A percentile compares a stretch with the other conserved stretches of the same genome.
phyloP scores from a whole-genome alignment of 2,113 vertebrate genomes.

The Cyprinodon tularosa region DNA sequence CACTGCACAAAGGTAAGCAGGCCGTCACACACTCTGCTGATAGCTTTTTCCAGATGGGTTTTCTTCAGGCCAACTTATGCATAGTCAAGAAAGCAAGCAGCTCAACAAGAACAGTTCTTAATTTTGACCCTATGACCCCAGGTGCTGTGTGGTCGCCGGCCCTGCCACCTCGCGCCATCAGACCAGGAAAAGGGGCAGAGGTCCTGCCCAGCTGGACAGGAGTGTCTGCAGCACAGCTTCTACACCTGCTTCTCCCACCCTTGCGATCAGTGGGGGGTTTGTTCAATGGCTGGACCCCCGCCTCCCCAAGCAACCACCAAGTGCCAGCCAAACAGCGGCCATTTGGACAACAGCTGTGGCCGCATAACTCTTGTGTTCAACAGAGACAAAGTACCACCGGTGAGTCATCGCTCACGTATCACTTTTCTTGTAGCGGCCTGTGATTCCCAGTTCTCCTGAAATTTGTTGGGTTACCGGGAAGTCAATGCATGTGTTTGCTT shows the following conservation, averaged over 20 bases:
- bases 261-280: slow-evolving; percentile 89
- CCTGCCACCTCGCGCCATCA: slow-evolving; percentile 79
- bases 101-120: neutral
- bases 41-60: neutral
- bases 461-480: slow-evolving; percentile 6
- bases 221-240: slow-evolving; percentile 83
- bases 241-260: slow-evolving; percentile 91
- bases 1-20: slow-evolving; percentile 90
- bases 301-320: slow-evolving; percentile 76
- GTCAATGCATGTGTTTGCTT: slow-evolving; percentile 2
- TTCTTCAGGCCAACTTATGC: neutral
- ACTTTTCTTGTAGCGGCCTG: neutral
- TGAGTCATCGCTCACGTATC: slow-evolving; percentile 61
- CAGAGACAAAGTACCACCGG: slow-evolving; percentile 87
- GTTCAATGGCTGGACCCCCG: slow-evolving; percentile 77
- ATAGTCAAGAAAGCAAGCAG: no score
- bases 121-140: slow-evolving; percentile 53
- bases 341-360: slow-evolving; percentile 92
- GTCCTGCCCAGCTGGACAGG: slow-evolving; percentile 84
- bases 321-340: slow-evolving; percentile 87
- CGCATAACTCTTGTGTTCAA: slow-evolving; percentile 91
- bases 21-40: neutral
- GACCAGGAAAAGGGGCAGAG: slow-evolving; percentile 38
- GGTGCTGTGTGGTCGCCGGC: slow-evolving; percentile 91
- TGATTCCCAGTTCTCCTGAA: neutral